phyloP scores from a whole-genome alignment of 2,797 vertebrate species.

The Pantherophis alleghaniensis region DNA sequence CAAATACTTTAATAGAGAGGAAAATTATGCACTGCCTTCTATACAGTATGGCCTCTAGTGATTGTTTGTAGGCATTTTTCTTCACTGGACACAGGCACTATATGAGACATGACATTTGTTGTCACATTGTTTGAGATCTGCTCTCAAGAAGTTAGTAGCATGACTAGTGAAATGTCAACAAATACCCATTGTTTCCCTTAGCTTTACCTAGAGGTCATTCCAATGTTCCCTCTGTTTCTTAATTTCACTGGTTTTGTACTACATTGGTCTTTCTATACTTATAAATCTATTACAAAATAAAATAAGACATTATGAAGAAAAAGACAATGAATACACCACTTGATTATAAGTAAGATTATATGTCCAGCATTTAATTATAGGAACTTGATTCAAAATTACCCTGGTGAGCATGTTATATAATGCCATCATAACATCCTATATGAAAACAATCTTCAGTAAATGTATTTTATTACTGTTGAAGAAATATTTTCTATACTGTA shows the following conservation, averaged over 20 bases:
- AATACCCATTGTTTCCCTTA: background rate
- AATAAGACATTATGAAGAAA: background rate
- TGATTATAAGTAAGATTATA: background rate
- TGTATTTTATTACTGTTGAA: background rate
- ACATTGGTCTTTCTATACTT: background rate
- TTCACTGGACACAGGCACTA: background rate
- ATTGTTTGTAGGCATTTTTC: background rate
- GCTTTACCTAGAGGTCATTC: background rate
- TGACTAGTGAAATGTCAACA: background rate
- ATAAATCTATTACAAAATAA: background rate
- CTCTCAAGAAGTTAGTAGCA: background rate
- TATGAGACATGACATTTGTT: background rate
- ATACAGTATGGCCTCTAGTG: background rate
- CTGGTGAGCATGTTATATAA: background rate
- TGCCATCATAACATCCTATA: background rate
- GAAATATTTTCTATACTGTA: background rate
- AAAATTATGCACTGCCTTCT: background rate
- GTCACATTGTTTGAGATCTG: background rate
- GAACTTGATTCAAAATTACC: background rate
- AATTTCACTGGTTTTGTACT: background rate
- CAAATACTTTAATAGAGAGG: background rate
- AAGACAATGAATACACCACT: background rate
- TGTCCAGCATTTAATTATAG: background rate
- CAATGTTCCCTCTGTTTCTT: background rate
- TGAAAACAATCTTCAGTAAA: background rate